Conservation (phyloP, 1,140 invertebrate species). For the Drosophila azteca region DNA sequence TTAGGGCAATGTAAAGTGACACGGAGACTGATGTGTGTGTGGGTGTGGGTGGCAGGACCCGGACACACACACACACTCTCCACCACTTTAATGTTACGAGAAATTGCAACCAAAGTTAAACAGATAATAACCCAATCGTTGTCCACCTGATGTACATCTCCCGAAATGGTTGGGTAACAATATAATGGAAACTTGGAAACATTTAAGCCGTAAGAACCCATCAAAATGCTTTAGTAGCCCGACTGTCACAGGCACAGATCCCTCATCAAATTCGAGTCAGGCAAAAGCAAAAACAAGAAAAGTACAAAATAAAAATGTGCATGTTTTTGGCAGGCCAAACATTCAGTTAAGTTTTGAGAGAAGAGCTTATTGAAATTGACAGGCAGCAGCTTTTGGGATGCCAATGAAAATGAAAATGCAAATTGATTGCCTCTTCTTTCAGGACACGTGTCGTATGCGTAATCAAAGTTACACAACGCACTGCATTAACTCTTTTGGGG, state of each 20-base stretch:
- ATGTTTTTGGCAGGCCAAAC: conserved; percentile 17
- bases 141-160: too few relatives aligned
- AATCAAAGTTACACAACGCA: conserved; percentile 42
- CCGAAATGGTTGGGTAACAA: conserved; percentile 2
- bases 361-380: conserved; percentile 63
- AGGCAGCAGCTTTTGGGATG: conserved; percentile 15
- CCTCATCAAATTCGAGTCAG: conserved; percentile 33
- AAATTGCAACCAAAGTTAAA: too few relatives aligned
- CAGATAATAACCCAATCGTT: too few relatives aligned
- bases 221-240: background rate
- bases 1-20: conserved; percentile 37
- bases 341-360: conserved; percentile 40
- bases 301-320: conserved; percentile 17
- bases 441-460: conserved; percentile 25
- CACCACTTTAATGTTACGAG: too few relatives aligned
- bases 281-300: conserved; percentile 3
- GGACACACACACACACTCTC: conserved; percentile 22
- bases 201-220: too few relatives aligned
- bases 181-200: conserved; percentile 22
- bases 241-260: conserved; percentile 33
- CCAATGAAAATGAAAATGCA: conserved; percentile 26
- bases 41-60: conserved; percentile 2
- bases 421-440: conserved; percentile 58
- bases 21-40: conserved; percentile 7
- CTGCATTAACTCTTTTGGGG: conserved; percentile 15